Percentiles rank a stretch among this genome's conserved stretches.
Evolutionary conservation across 2,888 invertebrate species (phyloP).

Genomic region (Rotaria socialis): DNA sequence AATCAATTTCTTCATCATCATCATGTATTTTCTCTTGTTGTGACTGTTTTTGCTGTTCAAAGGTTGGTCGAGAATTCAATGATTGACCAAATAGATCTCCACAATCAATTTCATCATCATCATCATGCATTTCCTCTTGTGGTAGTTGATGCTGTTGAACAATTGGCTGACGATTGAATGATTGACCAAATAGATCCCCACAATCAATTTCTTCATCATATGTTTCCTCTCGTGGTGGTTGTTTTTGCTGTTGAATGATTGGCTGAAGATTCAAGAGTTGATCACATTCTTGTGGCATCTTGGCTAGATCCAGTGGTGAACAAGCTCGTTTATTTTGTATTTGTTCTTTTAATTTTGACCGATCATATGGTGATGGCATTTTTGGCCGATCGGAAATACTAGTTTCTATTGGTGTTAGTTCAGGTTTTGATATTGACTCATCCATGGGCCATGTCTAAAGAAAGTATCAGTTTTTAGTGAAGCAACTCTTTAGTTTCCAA

Average conservation of each 20-base stretch:
- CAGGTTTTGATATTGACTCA: not conserved
- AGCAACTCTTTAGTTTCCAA: no score
- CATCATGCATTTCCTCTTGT: no score
- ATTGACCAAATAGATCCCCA: not conserved
- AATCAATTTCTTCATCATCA: no score
- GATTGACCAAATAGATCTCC: no score
- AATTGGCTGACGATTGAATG: no score
- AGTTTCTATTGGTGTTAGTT: not conserved
- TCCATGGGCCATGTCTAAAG: not conserved
- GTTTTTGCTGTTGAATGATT: not conserved
- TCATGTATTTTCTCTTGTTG: no score
- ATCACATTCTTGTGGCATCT: not conserved
- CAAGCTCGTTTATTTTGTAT: not conserved
- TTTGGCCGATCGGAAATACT: not conserved
- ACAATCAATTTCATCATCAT: no score
- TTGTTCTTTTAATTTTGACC: not conserved
- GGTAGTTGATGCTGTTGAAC: no score
- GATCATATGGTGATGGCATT: constrained; percentile 26
- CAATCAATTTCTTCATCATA: not conserved
- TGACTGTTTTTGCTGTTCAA: no score
- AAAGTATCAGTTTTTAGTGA: not conserved
- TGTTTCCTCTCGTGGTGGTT: not conserved
- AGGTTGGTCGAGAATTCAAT: no score
- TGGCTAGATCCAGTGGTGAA: not conserved
- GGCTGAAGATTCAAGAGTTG: not conserved